Percentiles rank a stretch among this genome's conserved stretches.
These are phyloP conservation scores for Falco novaeseelandiae DNA, from an alignment of 2,797 vertebrate species.

Conservation along the genomic window DNA sequence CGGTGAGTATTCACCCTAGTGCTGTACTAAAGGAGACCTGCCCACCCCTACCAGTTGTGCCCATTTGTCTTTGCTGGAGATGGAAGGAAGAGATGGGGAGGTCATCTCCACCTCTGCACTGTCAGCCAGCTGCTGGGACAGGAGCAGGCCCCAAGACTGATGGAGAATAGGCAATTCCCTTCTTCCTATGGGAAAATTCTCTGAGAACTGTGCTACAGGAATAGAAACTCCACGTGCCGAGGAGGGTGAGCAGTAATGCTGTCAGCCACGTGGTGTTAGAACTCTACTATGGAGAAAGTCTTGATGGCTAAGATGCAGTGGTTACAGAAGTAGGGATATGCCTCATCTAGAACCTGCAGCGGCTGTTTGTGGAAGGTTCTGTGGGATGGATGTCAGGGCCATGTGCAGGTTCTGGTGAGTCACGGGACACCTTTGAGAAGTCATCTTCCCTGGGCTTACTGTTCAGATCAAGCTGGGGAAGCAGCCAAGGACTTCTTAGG, in stretches of 20 bases:
- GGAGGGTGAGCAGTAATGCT: background rate
- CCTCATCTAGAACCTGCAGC: rapidly evolving
- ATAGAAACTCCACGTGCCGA: rapidly evolving
- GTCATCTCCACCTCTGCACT: background rate
- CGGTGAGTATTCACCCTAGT: background rate
- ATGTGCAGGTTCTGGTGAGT: background rate
- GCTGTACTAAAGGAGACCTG: background rate
- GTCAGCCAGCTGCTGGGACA: background rate
- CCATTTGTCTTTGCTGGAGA: background rate
- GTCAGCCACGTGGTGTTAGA: background rate
- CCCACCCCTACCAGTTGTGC: background rate
- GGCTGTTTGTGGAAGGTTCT: background rate
- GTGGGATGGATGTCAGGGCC: background rate
- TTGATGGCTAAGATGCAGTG: rapidly evolving
- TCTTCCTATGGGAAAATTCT: background rate
- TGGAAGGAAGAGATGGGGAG: background rate
- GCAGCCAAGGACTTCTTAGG: background rate
- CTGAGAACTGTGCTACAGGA: background rate
- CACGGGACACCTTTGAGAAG: background rate
- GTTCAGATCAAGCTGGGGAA: background rate
- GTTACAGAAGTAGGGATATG: rapidly evolving
- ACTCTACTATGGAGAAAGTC: background rate
- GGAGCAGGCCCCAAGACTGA: background rate
- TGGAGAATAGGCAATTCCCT: background rate
- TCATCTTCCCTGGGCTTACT: background rate